These are phyloP conservation scores for Mungos mungo DNA, from an alignment of 2,113 vertebrate species.

Conservation along the genomic window DNA sequence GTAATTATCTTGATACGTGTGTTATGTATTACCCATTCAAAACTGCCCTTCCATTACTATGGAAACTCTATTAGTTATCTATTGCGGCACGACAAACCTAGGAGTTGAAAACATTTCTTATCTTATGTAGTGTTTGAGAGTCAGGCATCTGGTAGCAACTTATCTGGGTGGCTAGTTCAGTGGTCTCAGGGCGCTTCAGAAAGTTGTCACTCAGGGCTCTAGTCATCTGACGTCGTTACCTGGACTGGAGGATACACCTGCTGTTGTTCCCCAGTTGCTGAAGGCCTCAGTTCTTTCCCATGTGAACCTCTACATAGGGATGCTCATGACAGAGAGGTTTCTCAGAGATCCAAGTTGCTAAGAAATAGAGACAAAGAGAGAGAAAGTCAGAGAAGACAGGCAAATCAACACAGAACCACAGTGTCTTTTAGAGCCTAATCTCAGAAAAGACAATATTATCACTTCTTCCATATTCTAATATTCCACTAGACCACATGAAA, in stretches of 20 bases:
- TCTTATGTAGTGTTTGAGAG: background rate
- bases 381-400: background rate
- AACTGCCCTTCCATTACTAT: background rate
- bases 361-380: background rate
- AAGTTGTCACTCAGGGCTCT: background rate
- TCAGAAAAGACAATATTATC: background rate
- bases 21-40: background rate
- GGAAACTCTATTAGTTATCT: background rate
- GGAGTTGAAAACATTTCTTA: background rate
- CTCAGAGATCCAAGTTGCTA: background rate
- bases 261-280: background rate
- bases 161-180: rapidly evolving
- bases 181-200: background rate
- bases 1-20: background rate
- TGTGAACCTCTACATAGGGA: background rate
- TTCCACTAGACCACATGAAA: background rate
- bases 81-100: background rate
- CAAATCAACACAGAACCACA: background rate
- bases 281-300: background rate
- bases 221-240: background rate
- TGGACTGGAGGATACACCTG: background rate
- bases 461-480: background rate
- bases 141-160: background rate
- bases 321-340: background rate
- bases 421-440: background rate